A percentile compares a stretch with the other conserved stretches of the same genome.
Evolutionary conservation across 1,140 invertebrate genomes (phyloP).

Genomic region (Halesus radiatus): DNA sequence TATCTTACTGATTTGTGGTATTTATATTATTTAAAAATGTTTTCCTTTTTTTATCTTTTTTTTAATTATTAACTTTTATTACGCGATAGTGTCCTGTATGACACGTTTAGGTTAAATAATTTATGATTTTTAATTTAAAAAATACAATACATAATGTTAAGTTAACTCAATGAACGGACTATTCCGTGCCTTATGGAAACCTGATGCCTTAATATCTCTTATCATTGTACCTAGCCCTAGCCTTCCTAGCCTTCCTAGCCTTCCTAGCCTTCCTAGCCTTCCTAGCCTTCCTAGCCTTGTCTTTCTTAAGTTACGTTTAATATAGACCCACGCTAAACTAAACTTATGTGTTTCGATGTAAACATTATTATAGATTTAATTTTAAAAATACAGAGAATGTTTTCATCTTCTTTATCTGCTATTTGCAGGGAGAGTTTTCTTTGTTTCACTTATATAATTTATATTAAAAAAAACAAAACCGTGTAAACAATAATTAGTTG

Average conservation of each 20-base stretch:
- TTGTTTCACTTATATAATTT: constrained; percentile 27
- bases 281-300: no score
- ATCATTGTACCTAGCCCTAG: not conserved
- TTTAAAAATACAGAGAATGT: constrained; percentile 5
- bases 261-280: no score
- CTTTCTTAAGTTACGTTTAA: constrained; percentile 4
- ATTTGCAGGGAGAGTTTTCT: constrained; percentile 2
- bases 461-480: constrained; percentile 9
- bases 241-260: not conserved
- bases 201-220: constrained; percentile 43
- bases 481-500: not conserved
- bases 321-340: constrained; percentile 1
- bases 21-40: constrained; percentile 51
- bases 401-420: not conserved
- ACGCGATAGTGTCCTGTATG: constrained; percentile 30
- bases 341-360: not conserved
- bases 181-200: constrained; percentile 41
- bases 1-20: constrained; percentile 46
- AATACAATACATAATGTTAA: constrained; percentile 13
- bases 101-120: constrained; percentile 47
- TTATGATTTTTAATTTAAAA: constrained; percentile 49
- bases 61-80: constrained; percentile 45
- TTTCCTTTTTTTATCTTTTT: constrained; percentile 40
- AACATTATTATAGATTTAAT: not conserved
- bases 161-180: constrained; percentile 41